These are phyloP conservation scores for Erpobdella octoculata DNA, from an alignment of 2,888 invertebrate species.

Conservation along the genomic window DNA sequence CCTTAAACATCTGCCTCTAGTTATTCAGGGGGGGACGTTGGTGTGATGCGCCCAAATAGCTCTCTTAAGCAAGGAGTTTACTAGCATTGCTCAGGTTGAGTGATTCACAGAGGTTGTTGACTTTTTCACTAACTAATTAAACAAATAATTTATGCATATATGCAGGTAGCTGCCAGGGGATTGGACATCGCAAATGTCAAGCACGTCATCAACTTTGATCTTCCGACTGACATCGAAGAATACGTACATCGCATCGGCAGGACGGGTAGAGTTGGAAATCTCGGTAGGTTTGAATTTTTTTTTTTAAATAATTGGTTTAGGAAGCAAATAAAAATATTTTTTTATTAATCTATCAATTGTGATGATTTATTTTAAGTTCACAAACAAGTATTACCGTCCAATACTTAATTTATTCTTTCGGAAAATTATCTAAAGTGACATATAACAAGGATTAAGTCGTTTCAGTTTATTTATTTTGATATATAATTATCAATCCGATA, in stretches of 20 bases:
- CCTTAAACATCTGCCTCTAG: too few species aligned
- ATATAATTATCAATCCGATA: neutral
- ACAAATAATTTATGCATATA: too few species aligned
- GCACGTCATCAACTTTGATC: conserved; percentile 98
- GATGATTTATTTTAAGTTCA: neutral
- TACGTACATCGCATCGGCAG: conserved; percentile 97
- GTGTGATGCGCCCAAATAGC: too few species aligned
- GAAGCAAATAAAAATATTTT: neutral
- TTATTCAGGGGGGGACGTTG: too few species aligned
- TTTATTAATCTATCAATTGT: neutral
- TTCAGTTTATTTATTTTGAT: neutral
- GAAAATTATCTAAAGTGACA: too few species aligned
- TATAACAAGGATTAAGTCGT: too few species aligned
- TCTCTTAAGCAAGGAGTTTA: too few species aligned
- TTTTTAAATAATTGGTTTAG: neutral
- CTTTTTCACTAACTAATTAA: too few species aligned
- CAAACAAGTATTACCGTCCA: too few species aligned
- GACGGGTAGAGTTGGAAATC: conserved; percentile 97
- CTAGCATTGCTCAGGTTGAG: too few species aligned
- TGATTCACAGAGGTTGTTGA: too few species aligned
- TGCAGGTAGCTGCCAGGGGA: conserved; percentile 74
- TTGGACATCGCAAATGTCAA: conserved; percentile 98
- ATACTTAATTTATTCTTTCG: too few species aligned
- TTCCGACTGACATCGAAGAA: conserved; percentile 97
- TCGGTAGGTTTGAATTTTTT: conserved; percentile 58